A percentile compares a stretch with the other conserved stretches of the same genome.
phyloP scores from a whole-genome alignment of 2,888 invertebrate species.

The Pollenia labialis region DNA sequence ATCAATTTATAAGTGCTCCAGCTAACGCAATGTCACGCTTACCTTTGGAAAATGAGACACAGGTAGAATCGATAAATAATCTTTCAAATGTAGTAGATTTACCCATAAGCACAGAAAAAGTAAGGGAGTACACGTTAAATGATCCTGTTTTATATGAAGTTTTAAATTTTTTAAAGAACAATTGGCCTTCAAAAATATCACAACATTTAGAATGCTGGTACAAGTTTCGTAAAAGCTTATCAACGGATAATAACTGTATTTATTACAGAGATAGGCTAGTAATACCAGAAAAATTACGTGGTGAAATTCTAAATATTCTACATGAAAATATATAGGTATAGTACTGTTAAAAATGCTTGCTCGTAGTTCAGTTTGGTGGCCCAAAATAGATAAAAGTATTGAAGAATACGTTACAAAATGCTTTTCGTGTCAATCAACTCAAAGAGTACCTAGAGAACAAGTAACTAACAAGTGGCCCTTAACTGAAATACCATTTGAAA shows the following conservation, averaged over 20 bases:
- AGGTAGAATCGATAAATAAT: too few species aligned
- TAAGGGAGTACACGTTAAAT: too few species aligned
- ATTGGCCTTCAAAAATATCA: conserved; percentile 2
- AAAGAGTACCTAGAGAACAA: conserved; percentile 21
- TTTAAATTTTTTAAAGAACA: neutral
- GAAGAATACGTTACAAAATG: too few species aligned
- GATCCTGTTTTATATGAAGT: neutral
- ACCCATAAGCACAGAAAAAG: too few species aligned
- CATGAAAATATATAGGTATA: too few species aligned
- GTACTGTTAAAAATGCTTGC: too few species aligned
- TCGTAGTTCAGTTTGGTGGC: too few species aligned
- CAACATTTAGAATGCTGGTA: neutral
- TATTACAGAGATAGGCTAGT: conserved; percentile 22
- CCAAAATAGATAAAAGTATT: too few species aligned
- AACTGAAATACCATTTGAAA: conserved; percentile 43
- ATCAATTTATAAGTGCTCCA: conserved; percentile 60
- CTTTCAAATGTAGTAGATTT: too few species aligned
- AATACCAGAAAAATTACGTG: neutral
- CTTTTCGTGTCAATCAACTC: too few species aligned
- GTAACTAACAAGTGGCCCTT: conserved; percentile 7
- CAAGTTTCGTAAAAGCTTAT: conserved; percentile 1
- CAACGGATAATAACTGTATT: conserved; percentile 14
- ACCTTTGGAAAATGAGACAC: conserved; percentile 52
- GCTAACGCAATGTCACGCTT: conserved; percentile 65
- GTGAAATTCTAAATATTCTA: too few species aligned